Percentiles rank a stretch among this genome's conserved stretches.
phyloP scores from a whole-genome alignment of 2,888 invertebrate genomes.

The Epiblema foenella region DNA sequence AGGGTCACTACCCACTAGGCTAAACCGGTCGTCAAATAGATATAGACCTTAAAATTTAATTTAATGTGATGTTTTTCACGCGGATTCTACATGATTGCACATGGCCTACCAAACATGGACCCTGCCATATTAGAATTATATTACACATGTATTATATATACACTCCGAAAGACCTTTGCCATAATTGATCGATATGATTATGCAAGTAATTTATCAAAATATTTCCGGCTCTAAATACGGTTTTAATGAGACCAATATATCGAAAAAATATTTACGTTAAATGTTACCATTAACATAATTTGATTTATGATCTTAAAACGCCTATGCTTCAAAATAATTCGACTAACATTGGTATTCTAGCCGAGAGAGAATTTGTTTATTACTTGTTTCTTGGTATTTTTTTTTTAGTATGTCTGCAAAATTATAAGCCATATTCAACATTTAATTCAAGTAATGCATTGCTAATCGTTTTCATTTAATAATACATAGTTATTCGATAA shows the following conservation, averaged over 20 bases:
- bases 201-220: constrained; percentile 13
- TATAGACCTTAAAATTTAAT: no score
- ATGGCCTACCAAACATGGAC: constrained; percentile 9
- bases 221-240: constrained; percentile 37
- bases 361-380: no score
- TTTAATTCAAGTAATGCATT: no score
- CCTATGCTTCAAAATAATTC: background rate
- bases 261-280: constrained; percentile 15
- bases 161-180: constrained; percentile 20
- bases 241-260: constrained; percentile 35
- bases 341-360: no score
- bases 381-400: no score
- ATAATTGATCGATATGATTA: constrained; percentile 34
- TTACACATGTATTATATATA: constrained; percentile 5
- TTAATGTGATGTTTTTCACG: no score
- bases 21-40: no score
- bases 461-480: no score
- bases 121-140: constrained; percentile 1
- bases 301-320: constrained; percentile 16
- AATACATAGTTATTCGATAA: no score
- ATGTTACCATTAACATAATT: constrained; percentile 24
- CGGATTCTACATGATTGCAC: background rate
- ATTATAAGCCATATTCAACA: no score
- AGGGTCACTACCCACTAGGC: no score
- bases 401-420: no score